These are phyloP conservation scores for Hyposmocoma kahamanoa DNA, from an alignment of 1,140 invertebrate species.

Conservation along the genomic window DNA sequence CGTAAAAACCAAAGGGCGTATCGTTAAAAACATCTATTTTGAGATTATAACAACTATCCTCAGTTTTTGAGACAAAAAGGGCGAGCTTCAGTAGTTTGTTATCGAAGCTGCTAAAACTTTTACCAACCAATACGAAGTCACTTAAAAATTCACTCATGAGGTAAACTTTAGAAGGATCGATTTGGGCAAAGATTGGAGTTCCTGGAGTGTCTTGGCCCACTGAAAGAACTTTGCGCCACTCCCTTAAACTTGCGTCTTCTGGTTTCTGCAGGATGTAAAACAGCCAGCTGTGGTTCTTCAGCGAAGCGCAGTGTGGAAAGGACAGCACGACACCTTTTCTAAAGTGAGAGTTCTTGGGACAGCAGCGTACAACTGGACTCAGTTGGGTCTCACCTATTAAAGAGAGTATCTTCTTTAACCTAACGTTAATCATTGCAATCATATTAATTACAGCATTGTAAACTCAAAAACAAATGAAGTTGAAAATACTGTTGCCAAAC, in stretches of 20 bases:
- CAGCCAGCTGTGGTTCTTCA: conserved; percentile 85
- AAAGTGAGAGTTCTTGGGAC: conserved; percentile 84
- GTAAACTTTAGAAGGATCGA: conserved; percentile 90
- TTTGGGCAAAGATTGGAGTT: conserved; percentile 92
- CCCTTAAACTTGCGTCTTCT: conserved; percentile 70
- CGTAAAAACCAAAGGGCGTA: conserved; percentile 90
- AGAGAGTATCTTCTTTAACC: no score
- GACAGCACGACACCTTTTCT: conserved; percentile 92
- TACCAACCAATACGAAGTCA: conserved; percentile 91
- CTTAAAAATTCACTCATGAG: conserved; percentile 91
- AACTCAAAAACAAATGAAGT: no score
- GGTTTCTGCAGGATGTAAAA: conserved; percentile 83
- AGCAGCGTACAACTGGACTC: conserved; percentile 91
- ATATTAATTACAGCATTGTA: no score
- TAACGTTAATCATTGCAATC: no score
- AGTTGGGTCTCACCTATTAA: conserved; percentile 81
- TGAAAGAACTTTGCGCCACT: conserved; percentile 87
- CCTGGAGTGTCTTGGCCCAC: conserved; percentile 96
- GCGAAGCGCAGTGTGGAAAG: conserved; percentile 90
- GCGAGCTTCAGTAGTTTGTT: conserved; percentile 88
- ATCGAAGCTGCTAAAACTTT: conserved; percentile 76
- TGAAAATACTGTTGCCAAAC: no score
- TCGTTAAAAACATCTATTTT: conserved; percentile 90
- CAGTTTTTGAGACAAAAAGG: conserved; percentile 83
- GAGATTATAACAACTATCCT: conserved; percentile 68